Percentiles rank a stretch among this genome's conserved stretches.
phyloP scores from a whole-genome alignment of 2,888 invertebrate species.

The Cylindroiulus punctatus region DNA sequence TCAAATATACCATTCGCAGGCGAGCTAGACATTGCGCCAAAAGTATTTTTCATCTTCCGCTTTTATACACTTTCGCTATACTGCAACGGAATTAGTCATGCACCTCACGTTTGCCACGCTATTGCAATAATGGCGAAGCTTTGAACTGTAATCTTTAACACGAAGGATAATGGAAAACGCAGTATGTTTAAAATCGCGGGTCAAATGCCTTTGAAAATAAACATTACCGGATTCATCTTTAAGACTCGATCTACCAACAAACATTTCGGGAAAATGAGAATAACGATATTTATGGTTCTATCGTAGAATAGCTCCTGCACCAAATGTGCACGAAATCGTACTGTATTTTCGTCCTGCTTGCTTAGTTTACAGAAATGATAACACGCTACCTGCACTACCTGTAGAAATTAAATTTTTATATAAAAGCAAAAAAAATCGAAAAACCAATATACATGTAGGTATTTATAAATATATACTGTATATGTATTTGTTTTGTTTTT shows the following conservation, averaged over 20 bases:
- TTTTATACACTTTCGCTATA: not conserved
- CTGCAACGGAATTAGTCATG: slow-evolving; percentile 5
- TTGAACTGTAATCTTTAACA: slow-evolving; percentile 28
- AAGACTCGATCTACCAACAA: not conserved
- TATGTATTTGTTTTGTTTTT: no score
- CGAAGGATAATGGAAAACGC: slow-evolving; percentile 29
- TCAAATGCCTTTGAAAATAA: not conserved
- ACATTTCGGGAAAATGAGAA: no score
- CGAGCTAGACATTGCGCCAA: not conserved
- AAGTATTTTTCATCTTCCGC: slow-evolving; percentile 24
- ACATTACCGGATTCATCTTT: not conserved
- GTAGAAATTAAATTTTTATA: no score
- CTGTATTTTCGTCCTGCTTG: no score
- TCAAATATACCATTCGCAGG: slow-evolving; percentile 30
- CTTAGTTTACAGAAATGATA: no score
- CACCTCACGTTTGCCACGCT: not conserved
- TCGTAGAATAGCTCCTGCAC: no score
- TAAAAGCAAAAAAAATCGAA: no score
- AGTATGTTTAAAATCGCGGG: not conserved
- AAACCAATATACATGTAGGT: no score
- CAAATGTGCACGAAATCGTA: no score
- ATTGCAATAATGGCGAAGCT: not conserved
- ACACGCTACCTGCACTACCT: no score
- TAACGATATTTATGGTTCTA: no score
- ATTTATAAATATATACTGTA: no score